These are phyloP conservation scores for Indri indri DNA, from an alignment of 2,113 vertebrate genomes.

Conservation along the genomic window DNA sequence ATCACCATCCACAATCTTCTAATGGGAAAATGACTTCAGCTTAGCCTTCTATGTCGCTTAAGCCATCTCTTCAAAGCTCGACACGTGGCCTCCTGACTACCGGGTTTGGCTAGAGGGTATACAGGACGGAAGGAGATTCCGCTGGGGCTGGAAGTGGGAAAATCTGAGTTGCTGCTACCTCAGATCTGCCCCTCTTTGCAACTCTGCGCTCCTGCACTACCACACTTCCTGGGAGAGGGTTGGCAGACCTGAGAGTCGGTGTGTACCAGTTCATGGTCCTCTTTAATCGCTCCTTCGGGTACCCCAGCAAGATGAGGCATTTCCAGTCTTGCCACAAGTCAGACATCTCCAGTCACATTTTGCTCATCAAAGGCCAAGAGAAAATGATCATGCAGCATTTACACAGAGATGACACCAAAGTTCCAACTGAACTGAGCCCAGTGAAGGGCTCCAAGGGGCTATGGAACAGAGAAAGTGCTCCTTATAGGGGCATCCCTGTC, in stretches of 20 bases:
- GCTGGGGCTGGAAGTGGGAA: neutral
- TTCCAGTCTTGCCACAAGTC: constrained; percentile 58
- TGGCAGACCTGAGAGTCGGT: constrained; percentile 3
- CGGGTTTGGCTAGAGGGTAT: neutral
- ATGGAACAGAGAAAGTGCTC: neutral
- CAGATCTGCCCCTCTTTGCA: neutral
- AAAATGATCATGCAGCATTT: constrained; percentile 43
- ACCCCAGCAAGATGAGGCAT: constrained; percentile 36
- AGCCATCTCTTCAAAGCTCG: neutral
- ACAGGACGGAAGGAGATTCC: neutral
- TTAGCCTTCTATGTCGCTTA: neutral
- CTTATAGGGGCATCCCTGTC: neutral
- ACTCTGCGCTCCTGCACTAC: neutral
- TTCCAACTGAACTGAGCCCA: constrained; percentile 27
- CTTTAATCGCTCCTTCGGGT: constrained; percentile 52
- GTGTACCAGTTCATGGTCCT: neutral
- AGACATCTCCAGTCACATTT: constrained; percentile 45
- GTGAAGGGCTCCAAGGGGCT: neutral
- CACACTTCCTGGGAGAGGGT: neutral
- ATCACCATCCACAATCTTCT: neutral
- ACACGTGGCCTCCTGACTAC: neutral
- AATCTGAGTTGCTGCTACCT: neutral
- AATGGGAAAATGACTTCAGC: constrained; percentile 11
- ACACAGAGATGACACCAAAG: constrained; percentile 59
- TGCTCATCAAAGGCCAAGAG: constrained; percentile 64